phyloP scores from a whole-genome alignment of 2,888 invertebrate species.

The Tridacna crocea region DNA sequence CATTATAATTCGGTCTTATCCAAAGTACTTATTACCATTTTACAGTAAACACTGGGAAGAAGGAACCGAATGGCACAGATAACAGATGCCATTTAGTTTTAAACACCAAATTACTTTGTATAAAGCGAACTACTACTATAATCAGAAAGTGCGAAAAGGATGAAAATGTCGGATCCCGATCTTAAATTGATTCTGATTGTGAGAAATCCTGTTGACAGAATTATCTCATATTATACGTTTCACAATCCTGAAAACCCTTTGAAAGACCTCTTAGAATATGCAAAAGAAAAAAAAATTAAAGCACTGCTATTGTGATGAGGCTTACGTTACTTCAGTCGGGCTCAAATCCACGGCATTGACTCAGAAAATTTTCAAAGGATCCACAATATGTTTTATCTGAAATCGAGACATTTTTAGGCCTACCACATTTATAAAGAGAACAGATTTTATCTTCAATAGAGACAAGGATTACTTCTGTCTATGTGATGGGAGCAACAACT shows the following conservation, averaged over 20 bases:
- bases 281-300: too few relatives aligned
- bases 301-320: constrained; percentile 85
- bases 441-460: constrained; percentile 97
- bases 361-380: constrained; percentile 70
- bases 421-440: constrained; percentile 82
- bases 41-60: constrained; percentile 93
- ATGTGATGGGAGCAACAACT: constrained; percentile 83
- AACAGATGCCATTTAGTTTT: constrained; percentile 93
- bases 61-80: constrained; percentile 95
- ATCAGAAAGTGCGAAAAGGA: constrained; percentile 95
- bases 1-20: constrained; percentile 93
- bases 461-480: constrained; percentile 97
- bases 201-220: constrained; percentile 96
- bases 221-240: constrained; percentile 96
- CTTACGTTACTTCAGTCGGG: constrained; percentile 95
- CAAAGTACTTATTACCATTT: constrained; percentile 94
- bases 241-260: constrained; percentile 49
- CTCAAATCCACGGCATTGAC: constrained; percentile 96
- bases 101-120: constrained; percentile 96
- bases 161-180: constrained; percentile 95
- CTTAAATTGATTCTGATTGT: constrained; percentile 95
- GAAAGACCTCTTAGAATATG: too few relatives aligned
- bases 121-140: constrained; percentile 98
- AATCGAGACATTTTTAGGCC: constrained; percentile 75
- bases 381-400: constrained; percentile 72